phyloP scores from a whole-genome alignment of 2,888 invertebrate species.

The Archips xylosteana region DNA sequence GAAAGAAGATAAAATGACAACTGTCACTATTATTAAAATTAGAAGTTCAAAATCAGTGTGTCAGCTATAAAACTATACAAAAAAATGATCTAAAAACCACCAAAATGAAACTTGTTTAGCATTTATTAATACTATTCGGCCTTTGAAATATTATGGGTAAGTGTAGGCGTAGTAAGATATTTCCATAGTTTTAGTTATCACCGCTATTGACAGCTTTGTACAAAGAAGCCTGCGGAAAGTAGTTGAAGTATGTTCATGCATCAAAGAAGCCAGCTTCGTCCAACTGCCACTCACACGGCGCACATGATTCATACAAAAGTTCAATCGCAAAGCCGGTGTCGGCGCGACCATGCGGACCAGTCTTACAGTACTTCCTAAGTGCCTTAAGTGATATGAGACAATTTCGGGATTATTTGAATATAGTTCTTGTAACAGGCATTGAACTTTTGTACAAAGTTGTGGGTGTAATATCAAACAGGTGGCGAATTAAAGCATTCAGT shows the following conservation, averaged over 20 bases:
- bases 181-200: constrained; percentile 49
- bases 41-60: constrained; percentile 69
- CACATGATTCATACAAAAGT: constrained; percentile 65
- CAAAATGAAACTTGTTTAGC: constrained; percentile 50
- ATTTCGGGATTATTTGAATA: neutral
- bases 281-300: constrained; percentile 64
- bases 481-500: constrained; percentile 48
- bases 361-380: neutral
- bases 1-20: constrained; percentile 52
- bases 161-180: constrained; percentile 48
- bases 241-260: constrained; percentile 29
- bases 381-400: neutral
- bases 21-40: constrained; percentile 70
- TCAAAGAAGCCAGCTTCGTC: constrained; percentile 64
- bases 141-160: constrained; percentile 70
- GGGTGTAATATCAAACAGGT: constrained; percentile 53
- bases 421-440: constrained; percentile 58
- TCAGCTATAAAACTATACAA: constrained; percentile 55
- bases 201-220: constrained; percentile 74
- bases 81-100: constrained; percentile 49
- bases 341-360: neutral
- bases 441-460: constrained; percentile 82
- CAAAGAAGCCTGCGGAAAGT: constrained; percentile 66
- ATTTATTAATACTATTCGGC: constrained; percentile 38
- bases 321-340: constrained; percentile 57